phyloP scores from a whole-genome alignment of 2,888 invertebrate species.

The Caenorhabditis virilis region DNA sequence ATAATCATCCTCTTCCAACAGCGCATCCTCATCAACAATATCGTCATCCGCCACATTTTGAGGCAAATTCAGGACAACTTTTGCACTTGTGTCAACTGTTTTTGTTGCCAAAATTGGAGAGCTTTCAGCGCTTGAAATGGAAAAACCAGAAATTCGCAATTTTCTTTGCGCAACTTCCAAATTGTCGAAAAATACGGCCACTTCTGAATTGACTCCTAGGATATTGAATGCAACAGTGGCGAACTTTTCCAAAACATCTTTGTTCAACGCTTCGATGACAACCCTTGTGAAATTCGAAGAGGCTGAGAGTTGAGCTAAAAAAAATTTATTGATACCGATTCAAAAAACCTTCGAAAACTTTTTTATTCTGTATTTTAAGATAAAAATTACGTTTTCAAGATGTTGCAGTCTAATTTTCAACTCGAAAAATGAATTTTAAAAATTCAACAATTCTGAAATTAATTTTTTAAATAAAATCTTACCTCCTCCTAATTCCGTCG shows the following conservation, averaged over 20 bases:
- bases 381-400: background rate
- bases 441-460: background rate
- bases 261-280: background rate
- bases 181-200: slow-evolving; percentile 21
- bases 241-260: background rate
- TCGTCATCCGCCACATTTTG: slow-evolving; percentile 70
- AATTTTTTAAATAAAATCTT: background rate
- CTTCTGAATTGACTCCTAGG: slow-evolving; percentile 9
- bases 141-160: slow-evolving; percentile 43
- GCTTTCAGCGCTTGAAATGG: slow-evolving; percentile 2
- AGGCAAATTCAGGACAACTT: slow-evolving; percentile 26
- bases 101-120: slow-evolving; percentile 23
- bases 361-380: background rate
- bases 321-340: slow-evolving; percentile 25
- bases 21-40: slow-evolving; percentile 82
- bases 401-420: background rate
- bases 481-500: background rate
- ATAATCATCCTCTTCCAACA: slow-evolving; percentile 87
- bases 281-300: background rate
- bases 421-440: background rate
- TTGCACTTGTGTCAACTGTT: slow-evolving; percentile 16
- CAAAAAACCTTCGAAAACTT: background rate
- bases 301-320: slow-evolving; percentile 21
- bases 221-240: slow-evolving; percentile 1
- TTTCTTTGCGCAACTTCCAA: slow-evolving; percentile 18